Evolutionary conservation across 2,888 invertebrate genomes (phyloP), one percentile per base, ranked within the genome.

Genomic region (Ennomos quercinarius): DNA sequence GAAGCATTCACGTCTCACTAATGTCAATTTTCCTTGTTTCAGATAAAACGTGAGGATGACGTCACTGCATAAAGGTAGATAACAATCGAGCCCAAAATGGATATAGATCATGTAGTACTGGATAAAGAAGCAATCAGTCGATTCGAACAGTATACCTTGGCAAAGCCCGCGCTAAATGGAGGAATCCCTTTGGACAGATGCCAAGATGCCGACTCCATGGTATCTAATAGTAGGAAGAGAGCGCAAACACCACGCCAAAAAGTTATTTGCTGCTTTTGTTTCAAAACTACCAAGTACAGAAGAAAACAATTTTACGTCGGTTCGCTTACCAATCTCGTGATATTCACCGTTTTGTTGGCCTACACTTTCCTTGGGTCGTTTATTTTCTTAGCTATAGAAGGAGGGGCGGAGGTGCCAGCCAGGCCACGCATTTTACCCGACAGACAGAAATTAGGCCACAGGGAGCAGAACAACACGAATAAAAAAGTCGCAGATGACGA

Each of bases 381-480:
- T 83, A 95, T 97, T 87, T 97, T 97, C 87, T 91, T 97, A 74
- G 96, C 97, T 51, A 96, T 97, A 76, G 97, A 97, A 88, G 95
- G 96, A 45, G 95, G 95, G 4, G 86, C 92, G 53, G 94, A 94
- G 66, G 85, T 93, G 52, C 93, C 94, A 60, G 93, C 89, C 9
- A 82, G 90, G 60, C 93, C 93, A 34, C 82, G 92, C 67, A 81
- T 93, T 79, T 74, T 93, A 54, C 93, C 93, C 46, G 93, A 93
- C 67, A 87, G 90, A 77, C 93, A 93, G 63, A 92, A 88, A 80
- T 84, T 91, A 67, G 86, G 78, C 44, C 82, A 87, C 94, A 77
- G 94, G 94, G 78, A 94, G 51, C 77, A 80, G 53, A 88, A 83
- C 70, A 81, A 73, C 63, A 85, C 86, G 39, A 78, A 78, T 62